phyloP scores from a whole-genome alignment of 2,888 invertebrate genomes.

The Margaritifera margaritifera region DNA sequence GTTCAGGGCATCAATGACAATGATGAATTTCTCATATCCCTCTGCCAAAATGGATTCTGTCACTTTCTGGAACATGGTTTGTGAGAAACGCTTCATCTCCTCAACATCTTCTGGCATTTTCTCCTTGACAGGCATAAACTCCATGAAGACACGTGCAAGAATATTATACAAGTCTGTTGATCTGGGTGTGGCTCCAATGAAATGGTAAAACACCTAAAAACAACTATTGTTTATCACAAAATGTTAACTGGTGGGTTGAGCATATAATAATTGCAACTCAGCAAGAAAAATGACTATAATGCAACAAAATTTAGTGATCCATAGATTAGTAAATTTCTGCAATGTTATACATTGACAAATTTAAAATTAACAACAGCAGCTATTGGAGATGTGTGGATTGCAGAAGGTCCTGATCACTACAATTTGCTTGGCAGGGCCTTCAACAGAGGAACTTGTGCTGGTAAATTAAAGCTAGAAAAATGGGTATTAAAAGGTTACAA shows the following conservation, averaged over 20 bases:
- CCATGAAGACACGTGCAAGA: conserved; percentile 40
- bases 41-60: conserved; percentile 16
- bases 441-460: too few species aligned
- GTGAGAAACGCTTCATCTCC: conserved; percentile 41
- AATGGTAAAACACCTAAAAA: conserved; percentile 48
- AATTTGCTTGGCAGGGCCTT: too few species aligned
- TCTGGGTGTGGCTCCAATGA: conserved; percentile 48
- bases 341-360: not conserved
- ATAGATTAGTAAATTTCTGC: not conserved
- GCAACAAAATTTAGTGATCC: too few species aligned
- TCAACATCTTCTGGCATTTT: conserved; percentile 39
- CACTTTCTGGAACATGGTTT: conserved; percentile 38
- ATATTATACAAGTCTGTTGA: conserved; percentile 36
- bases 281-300: too few species aligned
- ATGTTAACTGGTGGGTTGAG: too few species aligned
- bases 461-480: too few species aligned
- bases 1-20: conserved; percentile 49
- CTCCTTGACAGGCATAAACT: conserved; percentile 34
- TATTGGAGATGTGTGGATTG: too few species aligned
- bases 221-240: too few species aligned
- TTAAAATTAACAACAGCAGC: too few species aligned
- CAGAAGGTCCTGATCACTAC: too few species aligned
- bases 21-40: conserved; percentile 30
- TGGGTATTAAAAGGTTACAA: too few species aligned
- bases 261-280: too few species aligned